Percentiles rank a stretch among this genome's conserved stretches.
Evolutionary conservation across 2,113 vertebrate species (phyloP).

Genomic region (Mesoclemmys tuberculata): DNA sequence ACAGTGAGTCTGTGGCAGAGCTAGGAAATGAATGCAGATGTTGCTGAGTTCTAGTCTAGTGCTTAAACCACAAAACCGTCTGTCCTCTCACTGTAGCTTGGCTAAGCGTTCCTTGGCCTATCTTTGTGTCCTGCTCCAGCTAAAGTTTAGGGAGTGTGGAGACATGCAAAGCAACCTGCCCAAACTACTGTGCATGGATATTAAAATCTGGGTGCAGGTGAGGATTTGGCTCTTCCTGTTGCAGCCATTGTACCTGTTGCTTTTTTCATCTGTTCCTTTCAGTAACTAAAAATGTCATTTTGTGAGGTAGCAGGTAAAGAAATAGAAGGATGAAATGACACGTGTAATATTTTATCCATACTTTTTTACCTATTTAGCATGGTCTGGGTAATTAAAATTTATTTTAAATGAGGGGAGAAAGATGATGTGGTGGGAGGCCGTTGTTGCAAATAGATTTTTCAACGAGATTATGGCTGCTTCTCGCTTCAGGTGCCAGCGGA

Average conservation of each 20-base stretch:
- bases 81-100: neutral
- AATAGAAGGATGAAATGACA: neutral
- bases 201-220: neutral
- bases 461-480: too few relatives aligned
- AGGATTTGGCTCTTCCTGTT: neutral
- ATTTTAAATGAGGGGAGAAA: neutral
- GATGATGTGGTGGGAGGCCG: neutral
- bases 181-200: neutral
- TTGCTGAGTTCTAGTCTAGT: neutral
- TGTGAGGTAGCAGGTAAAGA: neutral
- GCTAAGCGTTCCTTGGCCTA: neutral
- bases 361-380: neutral
- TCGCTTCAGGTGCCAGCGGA: slow-evolving; percentile 87
- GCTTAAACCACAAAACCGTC: neutral
- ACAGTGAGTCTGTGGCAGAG: too few relatives aligned
- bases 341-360: neutral
- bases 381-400: neutral
- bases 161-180: neutral
- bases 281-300: neutral
- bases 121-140: neutral
- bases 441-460: neutral
- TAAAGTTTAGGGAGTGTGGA: neutral
- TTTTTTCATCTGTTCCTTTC: neutral
- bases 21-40: neutral
- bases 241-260: neutral